Base-by-base conservation (phyloP, 2,797 vertebrate genomes). In the Protonibea diacanthus region DNA sequence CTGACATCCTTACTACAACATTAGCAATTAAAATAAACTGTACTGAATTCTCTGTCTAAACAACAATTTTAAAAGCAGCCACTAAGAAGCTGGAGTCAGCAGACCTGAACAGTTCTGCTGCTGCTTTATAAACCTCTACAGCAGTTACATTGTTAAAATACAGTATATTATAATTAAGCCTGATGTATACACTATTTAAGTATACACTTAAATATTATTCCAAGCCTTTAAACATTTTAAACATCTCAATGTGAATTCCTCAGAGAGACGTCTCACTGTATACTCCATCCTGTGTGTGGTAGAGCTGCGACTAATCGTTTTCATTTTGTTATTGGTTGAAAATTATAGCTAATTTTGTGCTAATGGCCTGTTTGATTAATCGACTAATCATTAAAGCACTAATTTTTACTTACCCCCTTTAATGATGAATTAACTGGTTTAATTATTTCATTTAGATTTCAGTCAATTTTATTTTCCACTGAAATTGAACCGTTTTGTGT, bases 181-280 rank as follows among this genome's bases (percentile, higher is more conserved):
- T 79, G 60, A 79, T 66, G 21, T 66, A 68, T 60, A 65, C 7
- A 33, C 33, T 33, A 8, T 33, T 33, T 33, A 33, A 33, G 33
- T 33, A 33, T 33, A 75, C 14, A 18, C 51, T 74, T 74, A 66
- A 68, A 78, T 78, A 55, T 78, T 76, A 74, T 71, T 64, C n/a
- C 44, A 25, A 66, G 25, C 14, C 27, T 25, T 29, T 57, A 48
- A 58, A 42, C 25, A 9, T 21, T 76, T 63, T 44, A 70, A 71
- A 74, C 40, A 38, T n/a, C 4, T 14, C 48, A n/a, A 64, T 63
- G n/a, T 78, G 42, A 67, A 33, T 44, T 57, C 48, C 53, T 56
- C 49, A 63, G 27, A 67, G 6, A 49, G 58, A 18, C 17, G 3
- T 47, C 18, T 56, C 38, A 52, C 15, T 42, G 60, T 8, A 33